These are phyloP conservation scores for Melanotaenia duboulayi DNA, from an alignment of 2,113 vertebrate genomes.

Conservation along the genomic window DNA sequence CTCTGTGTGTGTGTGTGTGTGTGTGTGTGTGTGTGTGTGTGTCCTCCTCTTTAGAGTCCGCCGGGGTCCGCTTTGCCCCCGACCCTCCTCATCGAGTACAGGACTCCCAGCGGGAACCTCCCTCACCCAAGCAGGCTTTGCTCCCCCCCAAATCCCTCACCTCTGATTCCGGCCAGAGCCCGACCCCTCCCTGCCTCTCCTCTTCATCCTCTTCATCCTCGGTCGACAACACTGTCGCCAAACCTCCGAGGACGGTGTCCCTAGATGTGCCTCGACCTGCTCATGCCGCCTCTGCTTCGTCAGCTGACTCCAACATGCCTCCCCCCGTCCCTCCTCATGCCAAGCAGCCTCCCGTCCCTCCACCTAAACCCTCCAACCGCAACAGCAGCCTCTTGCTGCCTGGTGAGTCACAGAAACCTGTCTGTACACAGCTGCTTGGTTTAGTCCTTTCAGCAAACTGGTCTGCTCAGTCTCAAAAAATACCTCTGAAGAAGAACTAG, in stretches of 20 bases:
- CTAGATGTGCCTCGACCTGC: slow-evolving; percentile 70
- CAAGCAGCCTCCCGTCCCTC: slow-evolving; percentile 91
- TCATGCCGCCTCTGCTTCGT: not conserved
- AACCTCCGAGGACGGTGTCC: slow-evolving; percentile 78
- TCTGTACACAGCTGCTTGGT: slow-evolving; percentile 10
- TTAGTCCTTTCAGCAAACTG: too few relatives aligned
- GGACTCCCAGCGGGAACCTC: slow-evolving; percentile 73
- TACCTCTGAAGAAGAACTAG: too few relatives aligned
- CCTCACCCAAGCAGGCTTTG: slow-evolving; percentile 83
- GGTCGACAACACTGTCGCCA: slow-evolving; percentile 61
- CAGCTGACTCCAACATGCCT: slow-evolving; percentile 16
- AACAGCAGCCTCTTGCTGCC: slow-evolving; percentile 88
- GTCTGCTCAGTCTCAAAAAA: too few relatives aligned
- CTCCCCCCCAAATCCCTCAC: slow-evolving; percentile 88
- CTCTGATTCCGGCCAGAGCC: slow-evolving; percentile 62
- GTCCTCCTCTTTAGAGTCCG: slow-evolving; percentile 78
- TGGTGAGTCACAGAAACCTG: slow-evolving; percentile 83
- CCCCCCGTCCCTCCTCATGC: slow-evolving; percentile 71
- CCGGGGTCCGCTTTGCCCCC: slow-evolving; percentile 77
- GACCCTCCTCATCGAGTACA: slow-evolving; percentile 71
- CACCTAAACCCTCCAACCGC: slow-evolving; percentile 93
- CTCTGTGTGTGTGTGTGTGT: too few relatives aligned
- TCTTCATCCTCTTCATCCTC: slow-evolving; percentile 63
- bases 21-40: slow-evolving; percentile 35
- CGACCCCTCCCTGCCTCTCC: slow-evolving; percentile 48